Conservation (phyloP, 2,888 invertebrate species). For the Glyphotaelius pellucidus region DNA sequence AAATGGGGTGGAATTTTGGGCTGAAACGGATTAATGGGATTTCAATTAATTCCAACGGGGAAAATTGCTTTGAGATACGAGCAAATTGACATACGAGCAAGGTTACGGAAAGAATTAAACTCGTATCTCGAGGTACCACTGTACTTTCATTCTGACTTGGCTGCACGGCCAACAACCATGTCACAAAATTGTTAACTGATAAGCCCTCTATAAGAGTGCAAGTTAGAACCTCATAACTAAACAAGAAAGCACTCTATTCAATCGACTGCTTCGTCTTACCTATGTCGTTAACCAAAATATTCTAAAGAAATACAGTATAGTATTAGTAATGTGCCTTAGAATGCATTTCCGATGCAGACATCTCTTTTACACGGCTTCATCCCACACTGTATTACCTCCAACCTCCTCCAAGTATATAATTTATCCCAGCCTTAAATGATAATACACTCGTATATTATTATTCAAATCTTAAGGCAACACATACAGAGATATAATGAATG, state of each 20-base stretch:
- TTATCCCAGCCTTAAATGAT: not conserved
- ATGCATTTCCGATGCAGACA: not conserved
- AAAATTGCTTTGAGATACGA: too few species aligned
- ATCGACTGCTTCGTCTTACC: not conserved
- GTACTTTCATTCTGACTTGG: not conserved
- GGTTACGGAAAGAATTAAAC: too few species aligned
- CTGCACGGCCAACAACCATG: not conserved
- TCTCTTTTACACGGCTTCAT: not conserved
- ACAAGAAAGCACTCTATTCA: not conserved
- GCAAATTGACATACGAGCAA: too few species aligned
- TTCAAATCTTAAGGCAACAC: not conserved
- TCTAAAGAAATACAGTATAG: not conserved
- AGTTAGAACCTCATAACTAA: not conserved
- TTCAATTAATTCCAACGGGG: too few species aligned
- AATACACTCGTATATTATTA: not conserved
- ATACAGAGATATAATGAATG: not conserved
- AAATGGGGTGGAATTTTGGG: too few species aligned
- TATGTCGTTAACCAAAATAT: not conserved
- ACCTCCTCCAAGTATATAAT: not conserved
- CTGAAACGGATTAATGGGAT: too few species aligned
- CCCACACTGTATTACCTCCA: not conserved
- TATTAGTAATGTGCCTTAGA: not conserved
- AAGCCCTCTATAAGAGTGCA: not conserved
- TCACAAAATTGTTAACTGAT: too few species aligned
- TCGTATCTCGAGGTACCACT: too few species aligned